phyloP scores from a whole-genome alignment of 2,113 vertebrate species.

The Heloderma charlesbogerti region DNA sequence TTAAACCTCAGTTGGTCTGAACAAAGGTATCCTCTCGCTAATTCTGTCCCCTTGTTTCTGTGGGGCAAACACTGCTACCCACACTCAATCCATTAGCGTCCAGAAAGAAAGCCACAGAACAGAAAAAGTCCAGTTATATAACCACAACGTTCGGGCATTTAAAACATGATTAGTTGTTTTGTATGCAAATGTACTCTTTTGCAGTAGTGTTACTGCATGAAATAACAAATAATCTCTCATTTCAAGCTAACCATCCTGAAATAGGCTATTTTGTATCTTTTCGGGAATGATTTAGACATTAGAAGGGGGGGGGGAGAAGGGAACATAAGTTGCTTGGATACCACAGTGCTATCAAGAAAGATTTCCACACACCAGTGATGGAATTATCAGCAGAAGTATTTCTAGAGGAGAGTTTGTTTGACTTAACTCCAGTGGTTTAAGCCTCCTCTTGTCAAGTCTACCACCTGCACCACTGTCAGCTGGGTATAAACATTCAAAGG shows the following conservation, averaged over 20 bases:
- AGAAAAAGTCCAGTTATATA: background rate
- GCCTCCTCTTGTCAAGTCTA: conserved; percentile 8
- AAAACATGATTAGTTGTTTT: conserved; percentile 18
- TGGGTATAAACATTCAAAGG: conserved; percentile 39
- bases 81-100: background rate
- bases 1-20: background rate
- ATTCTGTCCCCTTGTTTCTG: background rate
- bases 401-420: conserved; percentile 55
- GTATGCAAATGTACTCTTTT: conserved; percentile 1
- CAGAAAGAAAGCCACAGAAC: background rate
- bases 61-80: background rate
- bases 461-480: background rate
- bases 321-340: conserved; percentile 73
- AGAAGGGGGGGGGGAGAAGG: conserved; percentile 6
- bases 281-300: conserved; percentile 61
- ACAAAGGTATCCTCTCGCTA: background rate
- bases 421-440: conserved; percentile 30
- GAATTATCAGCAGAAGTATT: conserved; percentile 52
- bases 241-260: conserved; percentile 43
- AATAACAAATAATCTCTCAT: conserved; percentile 47
- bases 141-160: background rate
- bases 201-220: background rate
- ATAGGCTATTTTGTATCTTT: conserved; percentile 52
- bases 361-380: conserved; percentile 63
- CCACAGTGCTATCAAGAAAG: conserved; percentile 64